phyloP scores from a whole-genome alignment of 2,888 invertebrate species.

The Aphrophora alni region DNA sequence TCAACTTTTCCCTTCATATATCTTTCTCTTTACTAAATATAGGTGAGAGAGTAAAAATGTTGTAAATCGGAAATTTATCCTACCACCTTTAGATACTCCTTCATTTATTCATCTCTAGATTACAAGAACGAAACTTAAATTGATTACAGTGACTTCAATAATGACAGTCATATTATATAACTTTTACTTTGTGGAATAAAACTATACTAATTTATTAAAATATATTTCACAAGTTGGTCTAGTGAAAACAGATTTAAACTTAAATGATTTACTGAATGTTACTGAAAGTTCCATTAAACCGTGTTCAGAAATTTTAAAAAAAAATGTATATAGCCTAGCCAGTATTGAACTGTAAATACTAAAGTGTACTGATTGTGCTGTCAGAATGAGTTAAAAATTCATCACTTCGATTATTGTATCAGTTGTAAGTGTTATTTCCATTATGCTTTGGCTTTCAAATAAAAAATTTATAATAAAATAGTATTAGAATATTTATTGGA shows the following conservation, averaged over 20 bases:
- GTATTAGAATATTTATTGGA: background rate
- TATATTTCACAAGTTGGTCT: background rate
- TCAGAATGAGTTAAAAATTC: too few relatives aligned
- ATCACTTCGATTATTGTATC: too few relatives aligned
- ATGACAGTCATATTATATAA: too few relatives aligned
- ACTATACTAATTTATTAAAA: background rate
- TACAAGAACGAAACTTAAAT: too few relatives aligned
- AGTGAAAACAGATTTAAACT: background rate
- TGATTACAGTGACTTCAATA: too few relatives aligned
- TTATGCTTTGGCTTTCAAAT: background rate
- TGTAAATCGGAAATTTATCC: too few relatives aligned
- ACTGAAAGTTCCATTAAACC: background rate
- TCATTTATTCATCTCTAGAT: too few relatives aligned
- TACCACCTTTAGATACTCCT: too few relatives aligned
- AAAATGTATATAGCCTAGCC: too few relatives aligned
- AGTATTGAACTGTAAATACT: background rate
- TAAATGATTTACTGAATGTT: background rate
- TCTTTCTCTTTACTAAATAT: too few relatives aligned
- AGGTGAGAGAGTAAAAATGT: too few relatives aligned
- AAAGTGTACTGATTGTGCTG: background rate
- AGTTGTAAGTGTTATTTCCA: background rate
- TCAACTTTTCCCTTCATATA: too few relatives aligned
- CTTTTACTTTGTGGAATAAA: background rate
- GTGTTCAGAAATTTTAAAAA: background rate
- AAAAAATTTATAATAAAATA: background rate